Conservation (phyloP, 1,140 invertebrate species). For the Heliothis virescens region DNA sequence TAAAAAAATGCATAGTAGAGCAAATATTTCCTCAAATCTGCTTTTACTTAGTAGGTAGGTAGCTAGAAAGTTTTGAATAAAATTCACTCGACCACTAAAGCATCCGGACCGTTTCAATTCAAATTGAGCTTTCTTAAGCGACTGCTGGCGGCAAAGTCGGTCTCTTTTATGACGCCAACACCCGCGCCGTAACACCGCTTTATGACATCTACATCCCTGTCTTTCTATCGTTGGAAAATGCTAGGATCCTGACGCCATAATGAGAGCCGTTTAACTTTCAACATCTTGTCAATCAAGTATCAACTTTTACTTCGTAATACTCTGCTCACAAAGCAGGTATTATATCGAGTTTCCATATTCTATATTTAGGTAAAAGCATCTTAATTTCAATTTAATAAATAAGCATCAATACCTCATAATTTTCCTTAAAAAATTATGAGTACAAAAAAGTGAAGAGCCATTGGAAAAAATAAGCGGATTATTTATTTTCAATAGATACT, state of each 20-base stretch:
- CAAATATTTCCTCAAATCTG: slow-evolving; percentile 21
- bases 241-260: slow-evolving; percentile 58
- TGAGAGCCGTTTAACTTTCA: slow-evolving; percentile 57
- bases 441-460: neutral
- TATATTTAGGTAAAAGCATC: neutral
- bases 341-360: neutral
- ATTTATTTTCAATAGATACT: slow-evolving; percentile 18
- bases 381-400: slow-evolving; percentile 39
- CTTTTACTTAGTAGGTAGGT: slow-evolving; percentile 1
- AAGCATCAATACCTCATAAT: slow-evolving; percentile 17
- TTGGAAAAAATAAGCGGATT: slow-evolving; percentile 40
- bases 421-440: slow-evolving; percentile 15
- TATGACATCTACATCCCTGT: slow-evolving; percentile 72
- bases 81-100: slow-evolving; percentile 45
- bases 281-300: slow-evolving; percentile 48
- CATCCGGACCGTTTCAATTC: slow-evolving; percentile 58
- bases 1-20: neutral
- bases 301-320: slow-evolving; percentile 13
- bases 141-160: slow-evolving; percentile 53
- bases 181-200: slow-evolving; percentile 69
- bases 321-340: neutral
- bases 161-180: slow-evolving; percentile 70
- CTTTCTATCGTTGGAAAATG: slow-evolving; percentile 68
- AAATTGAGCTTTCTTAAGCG: slow-evolving; percentile 63
- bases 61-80: slow-evolving; percentile 27